Base-by-base conservation (phyloP, 2,113 vertebrate genomes). In the Rhombomys opimus region DNA sequence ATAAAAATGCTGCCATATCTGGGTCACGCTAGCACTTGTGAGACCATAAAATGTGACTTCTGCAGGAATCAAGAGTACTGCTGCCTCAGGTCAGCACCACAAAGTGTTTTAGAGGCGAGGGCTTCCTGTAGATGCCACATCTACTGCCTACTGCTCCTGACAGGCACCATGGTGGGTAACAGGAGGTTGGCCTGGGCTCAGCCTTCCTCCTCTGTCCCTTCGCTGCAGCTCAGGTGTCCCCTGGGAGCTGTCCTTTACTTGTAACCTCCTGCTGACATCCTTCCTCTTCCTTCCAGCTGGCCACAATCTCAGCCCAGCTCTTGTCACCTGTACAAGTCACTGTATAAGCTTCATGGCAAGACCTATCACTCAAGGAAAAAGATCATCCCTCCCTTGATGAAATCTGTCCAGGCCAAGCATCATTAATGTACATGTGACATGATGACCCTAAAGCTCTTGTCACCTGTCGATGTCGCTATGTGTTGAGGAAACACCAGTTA, bases 381-480 rank as follows among this genome's bases (percentile, higher is more conserved):
- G 70, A 68, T 35, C 22, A 20, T 73, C 41, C 38, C 89, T 80
- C 38, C 87, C n/a, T 91, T 41, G 67, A 94, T 65, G 72, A 91
- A 70, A 57, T 78, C 12, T 68, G 46, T 78, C 41, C 41, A 70
- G 93, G n/a, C 88, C 65, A 96, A 90, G 46, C 46, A 75, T 72
- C n/a, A 78, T 61, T 80, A 87, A 88, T 93, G 91, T 52, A 72
- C 85, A 61, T 38, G 46, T 73, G 41, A 27, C 15, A n/a, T 50
- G 70, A 84, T 46, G 38, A 78, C 93, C 82, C 86, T 46, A 5
- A n/a, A 35, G 68, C 52, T 41, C 32, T 84, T 87, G 11, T 25
- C 38, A 27, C 77, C 77, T 14, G 10, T 2, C 35, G 7, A 63
- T 22, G n/a, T 15, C 38, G 68, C 76, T 63, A 22, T 35, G 17